Percentiles rank a stretch among this genome's conserved stretches.
Conservation (phyloP, 2,888 invertebrate genomes). For the Meliscaeva auricollis region DNA sequence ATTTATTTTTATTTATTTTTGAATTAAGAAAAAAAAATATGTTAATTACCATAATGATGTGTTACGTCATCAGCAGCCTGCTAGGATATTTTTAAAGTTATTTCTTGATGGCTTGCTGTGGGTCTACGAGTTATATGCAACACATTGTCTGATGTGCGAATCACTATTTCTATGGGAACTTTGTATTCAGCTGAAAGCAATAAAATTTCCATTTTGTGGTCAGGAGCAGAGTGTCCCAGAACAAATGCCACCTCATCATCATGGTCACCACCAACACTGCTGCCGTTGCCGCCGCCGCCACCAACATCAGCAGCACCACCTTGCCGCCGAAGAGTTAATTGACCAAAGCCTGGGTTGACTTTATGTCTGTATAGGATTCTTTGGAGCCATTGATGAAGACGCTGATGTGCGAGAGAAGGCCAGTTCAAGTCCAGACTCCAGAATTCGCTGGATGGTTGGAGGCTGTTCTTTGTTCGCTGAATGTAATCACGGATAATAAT, state of each 20-base stretch:
- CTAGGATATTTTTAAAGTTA: conserved; percentile 37
- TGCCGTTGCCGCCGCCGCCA: background rate
- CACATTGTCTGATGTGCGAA: conserved; percentile 10
- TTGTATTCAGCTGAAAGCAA: conserved; percentile 48
- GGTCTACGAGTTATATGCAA: background rate
- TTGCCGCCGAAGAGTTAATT: conserved; percentile 62
- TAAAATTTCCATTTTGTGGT: conserved; percentile 75
- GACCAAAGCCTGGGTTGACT: conserved; percentile 55
- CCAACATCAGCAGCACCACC: background rate
- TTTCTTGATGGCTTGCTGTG: background rate
- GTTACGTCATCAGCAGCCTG: conserved; percentile 54
- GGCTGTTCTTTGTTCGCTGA: conserved; percentile 62
- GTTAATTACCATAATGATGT: conserved; percentile 56
- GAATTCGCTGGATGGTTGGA: conserved; percentile 42
- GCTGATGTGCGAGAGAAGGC: conserved; percentile 13
- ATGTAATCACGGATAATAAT: conserved; percentile 76
- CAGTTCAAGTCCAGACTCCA: conserved; percentile 14
- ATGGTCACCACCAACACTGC: conserved; percentile 33
- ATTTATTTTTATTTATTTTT: conserved; percentile 13
- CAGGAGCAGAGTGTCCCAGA: conserved; percentile 62
- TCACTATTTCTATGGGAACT: conserved; percentile 37
- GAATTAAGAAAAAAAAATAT: conserved; percentile 17
- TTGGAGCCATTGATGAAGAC: conserved; percentile 6
- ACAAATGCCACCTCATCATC: conserved; percentile 72
- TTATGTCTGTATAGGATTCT: conserved; percentile 11